Conservation (phyloP, 2,888 invertebrate species). For the Ptychoptera contaminata region DNA sequence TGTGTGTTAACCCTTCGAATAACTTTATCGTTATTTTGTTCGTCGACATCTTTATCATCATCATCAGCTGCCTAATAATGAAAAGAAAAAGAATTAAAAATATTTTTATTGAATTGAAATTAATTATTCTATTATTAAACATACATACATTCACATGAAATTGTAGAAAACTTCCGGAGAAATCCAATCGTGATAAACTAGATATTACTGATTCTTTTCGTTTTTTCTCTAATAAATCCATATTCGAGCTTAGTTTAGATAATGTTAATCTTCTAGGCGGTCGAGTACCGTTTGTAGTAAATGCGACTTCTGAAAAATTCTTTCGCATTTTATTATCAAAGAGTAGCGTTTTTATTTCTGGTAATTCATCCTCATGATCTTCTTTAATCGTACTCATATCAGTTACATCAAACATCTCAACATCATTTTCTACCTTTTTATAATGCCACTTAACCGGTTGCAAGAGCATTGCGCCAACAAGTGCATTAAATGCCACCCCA, state of each 20-base stretch:
- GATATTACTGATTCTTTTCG: conserved; percentile 53
- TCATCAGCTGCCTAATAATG: conserved; percentile 12
- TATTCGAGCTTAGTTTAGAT: conserved; percentile 29
- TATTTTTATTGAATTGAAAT: neutral
- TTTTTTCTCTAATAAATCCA: conserved; percentile 27
- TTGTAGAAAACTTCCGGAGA: conserved; percentile 56
- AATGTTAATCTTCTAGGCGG: conserved; percentile 29
- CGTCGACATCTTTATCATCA: conserved; percentile 31
- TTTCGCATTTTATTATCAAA: conserved; percentile 24
- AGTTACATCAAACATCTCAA: conserved; percentile 24
- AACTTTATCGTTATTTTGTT: conserved; percentile 22
- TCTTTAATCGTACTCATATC: conserved; percentile 56
- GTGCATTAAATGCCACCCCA: conserved; percentile 48
- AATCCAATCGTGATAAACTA: conserved; percentile 56
- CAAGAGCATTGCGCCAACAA: conserved; percentile 47
- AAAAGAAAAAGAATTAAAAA: neutral
- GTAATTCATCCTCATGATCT: conserved; percentile 37
- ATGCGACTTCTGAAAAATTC: conserved; percentile 28
- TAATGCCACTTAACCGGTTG: conserved; percentile 60
- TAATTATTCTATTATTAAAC: no score
- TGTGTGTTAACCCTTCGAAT: conserved; percentile 26
- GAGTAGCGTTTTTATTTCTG: conserved; percentile 28
- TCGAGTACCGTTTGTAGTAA: conserved; percentile 18
- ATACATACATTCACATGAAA: conserved; percentile 46
- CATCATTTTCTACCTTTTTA: conserved; percentile 31